Base-by-base conservation (phyloP, 2,888 invertebrate species). In the Melieria crassipennis region DNA sequence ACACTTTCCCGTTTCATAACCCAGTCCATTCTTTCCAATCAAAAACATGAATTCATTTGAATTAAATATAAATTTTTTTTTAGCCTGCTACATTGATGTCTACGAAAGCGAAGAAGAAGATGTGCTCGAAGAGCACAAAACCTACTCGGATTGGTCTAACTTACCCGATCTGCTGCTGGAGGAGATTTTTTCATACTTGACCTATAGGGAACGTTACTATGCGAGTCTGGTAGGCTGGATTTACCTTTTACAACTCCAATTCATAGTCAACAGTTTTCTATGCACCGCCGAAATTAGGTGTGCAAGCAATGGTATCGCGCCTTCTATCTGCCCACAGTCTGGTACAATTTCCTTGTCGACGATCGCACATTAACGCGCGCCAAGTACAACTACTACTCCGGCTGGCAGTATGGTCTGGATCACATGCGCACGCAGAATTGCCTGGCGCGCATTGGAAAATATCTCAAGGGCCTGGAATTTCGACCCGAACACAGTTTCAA, bases 321-420 rank as follows among this genome's bases (percentile, higher is more conserved):
- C 5, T 94, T 94, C 83, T 89, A 92, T 80, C 88, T 93, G 45
- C 92, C 92, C 13, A 89, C 89, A 50, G 91, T 92, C n/a, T 95
- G 95, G 95, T 88, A 90, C 7, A 90, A 89, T 10, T 94, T 95
- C 80, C 88, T 90, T 1, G 87, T 94, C 58, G 90, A 91, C 75
- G 94, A 94, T 81, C 88, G 88, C 1, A 92, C 93, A 0, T 87
- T 95, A 42, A 94, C 94, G 0, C 89, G 93, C 70, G 88, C 92
- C 43, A 91, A 92, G 82, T 94, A 91, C 83, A 94, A 94, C 81
- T 92, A 94, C 79, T 94, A 93, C 83, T 91, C 92, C 65, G 94
- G 94, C 16, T 94, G 94, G 92, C 93, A 92, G 48, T 82, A 83
- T 67, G 92, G 79, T 42, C 85, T 95, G 78, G 94, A 94, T 86